Conservation (phyloP, 2,888 invertebrate genomes). For the Drosophila mercatorum region DNA sequence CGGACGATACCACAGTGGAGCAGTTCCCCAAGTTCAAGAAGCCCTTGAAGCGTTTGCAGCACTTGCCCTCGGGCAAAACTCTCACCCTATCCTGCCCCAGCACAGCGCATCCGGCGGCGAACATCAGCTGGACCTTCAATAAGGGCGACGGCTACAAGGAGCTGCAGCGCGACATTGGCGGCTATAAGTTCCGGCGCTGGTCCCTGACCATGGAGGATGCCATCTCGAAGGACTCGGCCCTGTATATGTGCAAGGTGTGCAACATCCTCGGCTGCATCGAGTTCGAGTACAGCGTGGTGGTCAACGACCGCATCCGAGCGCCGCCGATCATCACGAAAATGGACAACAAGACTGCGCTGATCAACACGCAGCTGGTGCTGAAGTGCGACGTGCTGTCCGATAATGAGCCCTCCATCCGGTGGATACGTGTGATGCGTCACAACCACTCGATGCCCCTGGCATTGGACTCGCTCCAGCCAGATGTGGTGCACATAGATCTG, state of each 20-base stretch:
- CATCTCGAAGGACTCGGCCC: conserved; percentile 92
- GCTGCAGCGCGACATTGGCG: conserved; percentile 88
- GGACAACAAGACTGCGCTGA: conserved; percentile 91
- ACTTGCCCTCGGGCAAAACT: conserved; percentile 90
- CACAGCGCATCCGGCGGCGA: conserved; percentile 90
- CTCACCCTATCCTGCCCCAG: conserved; percentile 88
- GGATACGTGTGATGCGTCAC: conserved; percentile 86
- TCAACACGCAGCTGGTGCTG: conserved; percentile 90
- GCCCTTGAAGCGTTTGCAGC: conserved; percentile 17
- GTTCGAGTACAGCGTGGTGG: conserved; percentile 88
- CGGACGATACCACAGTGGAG: conserved; percentile 11
- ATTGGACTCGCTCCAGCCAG: conserved; percentile 1
- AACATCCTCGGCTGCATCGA: conserved; percentile 92
- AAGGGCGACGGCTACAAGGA: conserved; percentile 85
- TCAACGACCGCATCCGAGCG: conserved; percentile 92
- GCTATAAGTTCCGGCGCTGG: conserved; percentile 88
- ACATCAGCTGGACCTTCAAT: conserved; percentile 94
- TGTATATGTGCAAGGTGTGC: conserved; percentile 94
- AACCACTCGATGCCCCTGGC: conserved; percentile 47
- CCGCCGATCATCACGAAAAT: conserved; percentile 94
- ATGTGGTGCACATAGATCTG: conserved; percentile 37
- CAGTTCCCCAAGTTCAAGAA: conserved; percentile 43
- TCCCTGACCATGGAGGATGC: conserved; percentile 91
- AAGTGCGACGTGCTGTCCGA: conserved; percentile 94
- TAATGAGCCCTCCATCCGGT: conserved; percentile 92